Percentiles rank a stretch among this genome's conserved stretches.
phyloP scores from a whole-genome alignment of 2,113 vertebrate species.

The Chiloscyllium plagiosum region DNA sequence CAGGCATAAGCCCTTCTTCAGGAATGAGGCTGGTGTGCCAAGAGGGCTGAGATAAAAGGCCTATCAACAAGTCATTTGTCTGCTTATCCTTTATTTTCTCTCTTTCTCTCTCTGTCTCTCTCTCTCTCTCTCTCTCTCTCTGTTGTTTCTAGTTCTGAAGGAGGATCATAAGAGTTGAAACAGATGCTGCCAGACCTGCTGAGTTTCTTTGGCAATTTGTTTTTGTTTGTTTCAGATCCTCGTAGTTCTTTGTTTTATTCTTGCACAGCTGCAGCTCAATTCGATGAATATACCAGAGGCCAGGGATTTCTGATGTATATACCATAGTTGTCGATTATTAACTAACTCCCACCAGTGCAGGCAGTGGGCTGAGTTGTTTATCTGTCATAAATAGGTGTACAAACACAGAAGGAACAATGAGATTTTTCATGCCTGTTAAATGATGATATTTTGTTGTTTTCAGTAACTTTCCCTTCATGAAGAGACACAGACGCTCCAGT shows the following conservation, averaged over 20 bases:
- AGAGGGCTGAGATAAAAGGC: too few relatives aligned
- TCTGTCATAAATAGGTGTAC: not conserved
- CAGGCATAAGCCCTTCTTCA: too few relatives aligned
- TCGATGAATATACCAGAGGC: not conserved
- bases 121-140: too few relatives aligned
- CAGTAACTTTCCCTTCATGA: slow-evolving; percentile 70
- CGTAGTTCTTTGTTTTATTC: not conserved
- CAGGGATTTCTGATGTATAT: not conserved
- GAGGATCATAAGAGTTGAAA: too few relatives aligned
- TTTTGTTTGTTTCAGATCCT: too few relatives aligned
- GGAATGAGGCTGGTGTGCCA: too few relatives aligned
- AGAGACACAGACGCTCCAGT: slow-evolving; percentile 76
- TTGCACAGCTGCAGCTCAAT: not conserved
- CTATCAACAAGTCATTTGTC: too few relatives aligned
- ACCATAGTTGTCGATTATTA: not conserved
- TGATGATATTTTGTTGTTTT: slow-evolving; percentile 37
- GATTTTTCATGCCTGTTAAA: not conserved
- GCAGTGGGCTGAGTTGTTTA: not conserved
- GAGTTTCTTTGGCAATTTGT: too few relatives aligned
- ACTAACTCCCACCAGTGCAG: not conserved
- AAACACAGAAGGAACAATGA: not conserved
- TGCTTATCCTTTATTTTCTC: too few relatives aligned
- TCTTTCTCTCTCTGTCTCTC: too few relatives aligned
- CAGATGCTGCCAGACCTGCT: too few relatives aligned
- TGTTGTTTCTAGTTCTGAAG: too few relatives aligned